Percentiles rank a stretch among this genome's conserved stretches.
These are phyloP conservation scores for Camarhynchus parvulus DNA, from an alignment of 2,113 vertebrate species.

Conservation along the genomic window DNA sequence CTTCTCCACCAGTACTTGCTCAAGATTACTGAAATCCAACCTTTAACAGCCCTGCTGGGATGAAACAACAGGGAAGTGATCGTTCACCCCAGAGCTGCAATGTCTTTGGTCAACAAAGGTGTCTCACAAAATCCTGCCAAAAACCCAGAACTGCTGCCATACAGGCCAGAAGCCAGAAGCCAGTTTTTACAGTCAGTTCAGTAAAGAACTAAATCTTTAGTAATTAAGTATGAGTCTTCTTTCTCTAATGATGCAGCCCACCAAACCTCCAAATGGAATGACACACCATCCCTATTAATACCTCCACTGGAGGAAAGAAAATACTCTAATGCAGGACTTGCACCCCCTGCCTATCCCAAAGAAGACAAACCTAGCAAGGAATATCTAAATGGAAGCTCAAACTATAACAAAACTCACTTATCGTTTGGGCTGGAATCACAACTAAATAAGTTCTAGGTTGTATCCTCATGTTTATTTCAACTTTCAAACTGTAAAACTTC, in stretches of 20 bases:
- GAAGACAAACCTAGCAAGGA: not conserved
- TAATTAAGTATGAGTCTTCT: not conserved
- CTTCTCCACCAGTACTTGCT: not conserved
- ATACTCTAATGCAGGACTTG: not conserved
- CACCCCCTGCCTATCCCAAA: not conserved
- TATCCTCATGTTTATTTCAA: not conserved
- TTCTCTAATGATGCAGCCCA: not conserved
- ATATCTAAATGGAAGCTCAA: not conserved
- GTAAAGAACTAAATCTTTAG: not conserved
- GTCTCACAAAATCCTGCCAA: not conserved
- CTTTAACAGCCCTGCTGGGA: not conserved
- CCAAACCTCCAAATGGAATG: not conserved
- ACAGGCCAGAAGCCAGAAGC: not conserved
- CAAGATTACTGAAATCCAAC: not conserved
- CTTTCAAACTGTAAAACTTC: not conserved
- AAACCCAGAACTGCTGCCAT: not conserved
- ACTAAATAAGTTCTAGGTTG: not conserved
- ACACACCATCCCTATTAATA: not conserved
- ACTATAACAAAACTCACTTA: not conserved
- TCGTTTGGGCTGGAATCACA: not conserved
- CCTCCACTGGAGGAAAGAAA: not conserved
- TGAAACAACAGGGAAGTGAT: not conserved
- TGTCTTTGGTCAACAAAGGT: fast-evolving
- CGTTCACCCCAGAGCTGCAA: not conserved
- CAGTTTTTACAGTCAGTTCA: not conserved